Evolutionary conservation across 1,140 invertebrate genomes (phyloP), one percentile per base, ranked within the genome.

Genomic region (Drosophila novamexicana): DNA sequence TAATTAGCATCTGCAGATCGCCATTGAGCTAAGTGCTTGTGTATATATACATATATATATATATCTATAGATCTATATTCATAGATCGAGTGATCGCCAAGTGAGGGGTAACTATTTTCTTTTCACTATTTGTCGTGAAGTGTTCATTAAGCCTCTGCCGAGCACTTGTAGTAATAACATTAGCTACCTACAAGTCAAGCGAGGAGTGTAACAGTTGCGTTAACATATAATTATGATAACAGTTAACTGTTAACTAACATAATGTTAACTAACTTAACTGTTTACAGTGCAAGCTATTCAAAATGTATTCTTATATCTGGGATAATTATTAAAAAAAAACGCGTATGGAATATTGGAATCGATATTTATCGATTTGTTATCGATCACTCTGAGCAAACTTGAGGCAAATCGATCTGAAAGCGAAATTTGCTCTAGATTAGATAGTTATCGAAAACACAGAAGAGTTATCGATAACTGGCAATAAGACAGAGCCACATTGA

Each of bases 1-100:
- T 62, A 69, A 74, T 74, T 74, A 74, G 42, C 66, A 74, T 52
- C 47, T 54, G 12, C 9, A 37, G 37, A 70, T 45, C 50, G 45
- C n/a, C 32, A 42, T 12, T 6, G 37, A 56, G n/a, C 58, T 50
- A 70, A 69, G 45, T 75, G 52, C 36, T 50, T 50, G 3, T 29
- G 29, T 32, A 63, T 18, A 67, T 59, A 18, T 18, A 34, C 42
- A 34, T 9, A 37, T 29, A 29, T 53, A 54, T 49, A 18, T 18
- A 18, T 32, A 63, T 34, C 61, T 59, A 18, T 18, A 34, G 42
- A 34, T 9, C 32, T 29, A 29, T 53, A 54, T 49, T 42, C 32
- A 61, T 8, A 58, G 16, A 58, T 58, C 32, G 9, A 72, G 14
- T 37, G 39, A 39, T 52, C 49, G 18, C 22, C 5, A 58, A 59